Evolutionary conservation across 2,888 invertebrate species (phyloP).

Genomic region (Rhingia rostrata): DNA sequence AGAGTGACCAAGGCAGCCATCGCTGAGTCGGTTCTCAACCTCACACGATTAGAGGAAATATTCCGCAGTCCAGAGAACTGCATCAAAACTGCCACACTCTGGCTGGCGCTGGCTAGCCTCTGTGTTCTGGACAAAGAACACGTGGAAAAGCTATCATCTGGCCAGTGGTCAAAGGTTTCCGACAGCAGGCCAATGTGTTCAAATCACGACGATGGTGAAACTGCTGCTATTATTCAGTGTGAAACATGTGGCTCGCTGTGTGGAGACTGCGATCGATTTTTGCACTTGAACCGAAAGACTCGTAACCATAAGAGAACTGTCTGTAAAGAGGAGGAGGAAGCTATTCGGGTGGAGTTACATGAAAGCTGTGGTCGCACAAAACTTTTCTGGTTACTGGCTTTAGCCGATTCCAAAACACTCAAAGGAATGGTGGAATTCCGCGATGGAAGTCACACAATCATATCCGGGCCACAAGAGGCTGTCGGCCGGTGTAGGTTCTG

Average conservation of each 20-base stretch:
- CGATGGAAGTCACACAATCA: constrained; percentile 86
- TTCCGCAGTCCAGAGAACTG: constrained; percentile 90
- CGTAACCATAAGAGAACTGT: constrained; percentile 90
- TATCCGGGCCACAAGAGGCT: constrained; percentile 83
- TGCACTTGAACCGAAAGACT: constrained; percentile 95
- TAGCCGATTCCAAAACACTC: constrained; percentile 96
- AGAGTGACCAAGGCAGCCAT: constrained; percentile 93
- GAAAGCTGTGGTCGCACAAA: constrained; percentile 98
- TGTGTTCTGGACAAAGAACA: constrained; percentile 96
- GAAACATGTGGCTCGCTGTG: constrained; percentile 95
- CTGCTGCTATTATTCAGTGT: constrained; percentile 96
- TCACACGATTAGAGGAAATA: constrained; percentile 91
- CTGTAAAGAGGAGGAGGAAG: constrained; percentile 97
- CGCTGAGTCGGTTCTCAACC: constrained; percentile 92
- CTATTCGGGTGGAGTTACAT: constrained; percentile 98
- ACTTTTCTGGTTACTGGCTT: constrained; percentile 95
- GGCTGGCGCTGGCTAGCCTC: constrained; percentile 96
- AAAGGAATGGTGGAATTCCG: constrained; percentile 96
- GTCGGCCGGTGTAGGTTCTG: constrained; percentile 95
- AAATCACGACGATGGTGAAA: constrained; percentile 98
- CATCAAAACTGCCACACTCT: constrained; percentile 91
- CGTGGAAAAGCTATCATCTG: constrained; percentile 91
- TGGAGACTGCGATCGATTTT: constrained; percentile 96
- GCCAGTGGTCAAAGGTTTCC: constrained; percentile 88
- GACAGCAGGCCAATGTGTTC: constrained; percentile 91